Evolutionary conservation across 2,797 vertebrate genomes (phyloP).

Genomic region (Merluccius polli): DNA sequence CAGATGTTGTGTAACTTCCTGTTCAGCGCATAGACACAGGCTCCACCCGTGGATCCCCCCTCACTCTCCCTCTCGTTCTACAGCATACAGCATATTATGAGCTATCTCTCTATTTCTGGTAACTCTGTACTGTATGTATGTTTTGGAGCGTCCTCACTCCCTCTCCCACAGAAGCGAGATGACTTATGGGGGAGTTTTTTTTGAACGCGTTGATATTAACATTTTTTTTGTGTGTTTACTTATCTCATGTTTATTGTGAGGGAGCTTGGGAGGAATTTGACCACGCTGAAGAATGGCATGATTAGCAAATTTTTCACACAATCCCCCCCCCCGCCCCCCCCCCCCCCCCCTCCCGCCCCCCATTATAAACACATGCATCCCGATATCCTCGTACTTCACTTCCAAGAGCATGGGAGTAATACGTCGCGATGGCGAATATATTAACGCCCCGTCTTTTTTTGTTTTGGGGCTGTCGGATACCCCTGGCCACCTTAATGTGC

Average conservation of each 20-base stretch:
- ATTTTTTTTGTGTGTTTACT: background rate
- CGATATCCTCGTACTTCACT: background rate
- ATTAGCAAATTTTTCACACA: background rate
- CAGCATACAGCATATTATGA: background rate
- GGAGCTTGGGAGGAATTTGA: background rate
- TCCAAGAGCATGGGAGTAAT: background rate
- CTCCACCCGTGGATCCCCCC: conserved; percentile 37
- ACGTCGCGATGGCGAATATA: background rate
- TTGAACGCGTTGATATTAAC: background rate
- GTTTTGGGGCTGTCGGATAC: background rate
- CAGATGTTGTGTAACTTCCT: conserved; percentile 72
- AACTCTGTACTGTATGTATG: background rate
- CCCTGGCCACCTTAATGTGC: background rate
- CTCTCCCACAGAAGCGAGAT: background rate
- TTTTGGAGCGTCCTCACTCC: background rate
- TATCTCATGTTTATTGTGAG: background rate
- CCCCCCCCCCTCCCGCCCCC: too few relatives aligned
- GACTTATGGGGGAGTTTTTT: background rate
- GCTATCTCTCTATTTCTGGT: background rate
- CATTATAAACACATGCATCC: background rate
- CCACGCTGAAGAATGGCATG: background rate
- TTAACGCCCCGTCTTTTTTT: background rate
- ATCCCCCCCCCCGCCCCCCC: too few relatives aligned
- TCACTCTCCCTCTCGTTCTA: background rate
- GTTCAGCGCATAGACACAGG: conserved; percentile 55